Percentiles rank a stretch among this genome's conserved stretches.
phyloP scores from a whole-genome alignment of 2,888 invertebrate species.

The Chelonus formosanus region DNA sequence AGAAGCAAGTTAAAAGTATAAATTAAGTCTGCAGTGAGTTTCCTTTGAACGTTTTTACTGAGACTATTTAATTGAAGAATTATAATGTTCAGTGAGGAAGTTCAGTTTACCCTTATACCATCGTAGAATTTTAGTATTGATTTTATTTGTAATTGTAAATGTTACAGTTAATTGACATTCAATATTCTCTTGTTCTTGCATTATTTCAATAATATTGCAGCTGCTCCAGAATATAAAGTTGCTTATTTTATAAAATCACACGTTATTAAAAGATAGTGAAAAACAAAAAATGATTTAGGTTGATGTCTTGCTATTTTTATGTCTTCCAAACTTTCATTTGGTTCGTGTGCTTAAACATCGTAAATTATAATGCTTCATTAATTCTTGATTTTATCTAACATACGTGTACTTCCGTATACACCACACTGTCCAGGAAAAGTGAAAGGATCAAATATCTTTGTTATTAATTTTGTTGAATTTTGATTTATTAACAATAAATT shows the following conservation, averaged over 20 bases:
- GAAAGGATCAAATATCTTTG: conserved; percentile 10
- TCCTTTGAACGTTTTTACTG: conserved; percentile 34
- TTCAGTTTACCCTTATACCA: conserved; percentile 20
- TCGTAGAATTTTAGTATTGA: too few species aligned
- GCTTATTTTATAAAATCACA: too few species aligned
- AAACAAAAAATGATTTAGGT: neutral
- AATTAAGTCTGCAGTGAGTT: conserved; percentile 29
- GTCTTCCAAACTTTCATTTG: conserved; percentile 16
- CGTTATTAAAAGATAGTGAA: too few species aligned
- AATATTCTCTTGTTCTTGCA: neutral
- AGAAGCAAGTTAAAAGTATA: conserved; percentile 35
- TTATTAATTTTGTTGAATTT: too few species aligned
- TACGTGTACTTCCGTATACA: conserved; percentile 18
- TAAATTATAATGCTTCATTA: conserved; percentile 22
- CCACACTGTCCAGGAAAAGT: conserved; percentile 7
- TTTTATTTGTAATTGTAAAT: conserved; percentile 6
- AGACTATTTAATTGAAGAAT: conserved; percentile 35
- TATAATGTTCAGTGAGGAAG: conserved; percentile 31
- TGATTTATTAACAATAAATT: too few species aligned
- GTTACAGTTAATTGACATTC: neutral
- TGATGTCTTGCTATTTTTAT: neutral
- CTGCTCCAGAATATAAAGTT: too few species aligned
- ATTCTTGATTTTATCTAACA: conserved; percentile 22
- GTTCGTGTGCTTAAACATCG: neutral
- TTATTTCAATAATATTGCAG: neutral